phyloP scores from a whole-genome alignment of 1,140 invertebrate species.

The Pantala flavescens region DNA sequence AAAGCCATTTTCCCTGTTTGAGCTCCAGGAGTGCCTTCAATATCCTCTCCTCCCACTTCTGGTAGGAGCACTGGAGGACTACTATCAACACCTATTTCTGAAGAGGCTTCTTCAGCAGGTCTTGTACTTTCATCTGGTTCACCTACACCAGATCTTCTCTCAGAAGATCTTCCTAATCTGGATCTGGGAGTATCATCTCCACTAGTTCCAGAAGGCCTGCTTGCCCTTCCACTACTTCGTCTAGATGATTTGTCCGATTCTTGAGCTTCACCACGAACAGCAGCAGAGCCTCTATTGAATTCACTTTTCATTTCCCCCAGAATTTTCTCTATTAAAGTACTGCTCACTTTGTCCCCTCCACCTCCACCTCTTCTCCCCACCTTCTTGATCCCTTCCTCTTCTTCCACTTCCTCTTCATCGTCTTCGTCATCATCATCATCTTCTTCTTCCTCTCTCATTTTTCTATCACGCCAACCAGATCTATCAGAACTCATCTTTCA shows the following conservation, averaged over 20 bases:
- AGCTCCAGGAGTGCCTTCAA: background rate
- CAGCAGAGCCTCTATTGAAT: conserved; percentile 33
- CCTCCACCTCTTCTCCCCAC: background rate
- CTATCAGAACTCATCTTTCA: background rate
- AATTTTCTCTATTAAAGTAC: conserved; percentile 34
- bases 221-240: background rate
- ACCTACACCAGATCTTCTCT: background rate
- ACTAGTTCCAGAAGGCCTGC: background rate
- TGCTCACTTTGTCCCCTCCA: conserved; percentile 13
- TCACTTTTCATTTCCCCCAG: conserved; percentile 40
- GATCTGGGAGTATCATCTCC: background rate
- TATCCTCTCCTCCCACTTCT: background rate
- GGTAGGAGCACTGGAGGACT: background rate
- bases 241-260: background rate
- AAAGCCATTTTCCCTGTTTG: background rate
- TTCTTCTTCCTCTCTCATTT: background rate
- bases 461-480: background rate
- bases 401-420: background rate
- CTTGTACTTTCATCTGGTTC: background rate
- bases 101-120: background rate
- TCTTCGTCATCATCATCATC: background rate
- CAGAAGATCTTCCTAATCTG: background rate
- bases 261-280: conserved; percentile 21
- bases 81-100: background rate
- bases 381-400: background rate